Evolutionary conservation across 2,113 vertebrate genomes (phyloP).

Genomic region (Felis chaus): DNA sequence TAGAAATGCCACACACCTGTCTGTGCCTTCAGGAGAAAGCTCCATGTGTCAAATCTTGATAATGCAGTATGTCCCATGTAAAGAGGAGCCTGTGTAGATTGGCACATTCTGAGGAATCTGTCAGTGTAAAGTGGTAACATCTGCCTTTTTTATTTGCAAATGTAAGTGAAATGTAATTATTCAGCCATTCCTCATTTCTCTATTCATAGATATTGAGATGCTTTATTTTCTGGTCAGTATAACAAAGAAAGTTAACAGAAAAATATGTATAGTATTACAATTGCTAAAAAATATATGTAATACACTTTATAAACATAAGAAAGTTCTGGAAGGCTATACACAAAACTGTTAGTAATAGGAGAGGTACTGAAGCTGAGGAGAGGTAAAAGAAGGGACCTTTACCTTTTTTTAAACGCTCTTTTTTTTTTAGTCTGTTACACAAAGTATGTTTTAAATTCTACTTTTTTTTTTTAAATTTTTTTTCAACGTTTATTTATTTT

Average conservation of each 20-base stretch:
- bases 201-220: not conserved
- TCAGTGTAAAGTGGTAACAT: not conserved
- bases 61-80: not conserved
- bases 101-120: not conserved
- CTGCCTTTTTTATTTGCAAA: not conserved
- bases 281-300: not conserved
- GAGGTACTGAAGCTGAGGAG: not conserved
- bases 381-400: not conserved
- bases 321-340: not conserved
- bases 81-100: not conserved
- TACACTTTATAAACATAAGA: not conserved
- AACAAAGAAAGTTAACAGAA: not conserved
- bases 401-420: not conserved
- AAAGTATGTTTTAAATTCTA: not conserved
- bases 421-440: not conserved
- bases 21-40: not conserved
- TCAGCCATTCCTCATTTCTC: not conserved
- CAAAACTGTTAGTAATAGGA: not conserved
- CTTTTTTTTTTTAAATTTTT: too few species aligned
- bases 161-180: not conserved
- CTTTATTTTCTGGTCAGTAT: not conserved
- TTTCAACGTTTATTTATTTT: too few species aligned
- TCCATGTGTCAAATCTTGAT: not conserved
- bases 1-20: rapidly evolving
- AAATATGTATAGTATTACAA: not conserved